Conservation (phyloP, 2,888 invertebrate genomes). For the Helobdella robusta region DNA sequence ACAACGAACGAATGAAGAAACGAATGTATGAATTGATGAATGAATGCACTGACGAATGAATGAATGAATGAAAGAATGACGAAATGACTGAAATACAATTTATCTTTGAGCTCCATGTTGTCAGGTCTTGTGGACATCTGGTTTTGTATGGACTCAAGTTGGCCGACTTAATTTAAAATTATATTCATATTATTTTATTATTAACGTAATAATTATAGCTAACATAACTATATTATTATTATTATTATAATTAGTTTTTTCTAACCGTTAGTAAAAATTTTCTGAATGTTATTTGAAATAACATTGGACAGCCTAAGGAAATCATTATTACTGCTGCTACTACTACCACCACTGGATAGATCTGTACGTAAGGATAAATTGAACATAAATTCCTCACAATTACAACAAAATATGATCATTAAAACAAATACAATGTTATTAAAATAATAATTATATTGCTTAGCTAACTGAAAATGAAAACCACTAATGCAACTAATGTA, state of each 20-base stretch:
- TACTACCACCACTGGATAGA: too few species aligned
- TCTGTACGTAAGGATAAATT: too few species aligned
- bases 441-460: too few species aligned
- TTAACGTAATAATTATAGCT: neutral
- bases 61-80: neutral
- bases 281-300: conserved; percentile 65
- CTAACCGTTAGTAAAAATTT: conserved; percentile 91
- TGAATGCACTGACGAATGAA: neutral
- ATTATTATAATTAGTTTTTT: conserved; percentile 26
- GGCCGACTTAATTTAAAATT: conserved; percentile 60
- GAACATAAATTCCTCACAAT: too few species aligned
- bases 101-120: conserved; percentile 74
- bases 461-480: too few species aligned
- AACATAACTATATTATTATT: neutral
- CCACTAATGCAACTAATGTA: too few species aligned
- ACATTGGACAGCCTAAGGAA: conserved; percentile 40
- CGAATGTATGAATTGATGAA: neutral
- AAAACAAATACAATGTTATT: too few species aligned
- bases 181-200: neutral
- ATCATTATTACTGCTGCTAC: conserved; percentile 35
- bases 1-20: too few species aligned
- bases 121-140: conserved; percentile 82
- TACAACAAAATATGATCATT: too few species aligned
- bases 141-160: conserved; percentile 87
- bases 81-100: conserved; percentile 49